Base-by-base conservation (phyloP, 64 coral and sea anemone species). In the Porites lutea region DNA sequence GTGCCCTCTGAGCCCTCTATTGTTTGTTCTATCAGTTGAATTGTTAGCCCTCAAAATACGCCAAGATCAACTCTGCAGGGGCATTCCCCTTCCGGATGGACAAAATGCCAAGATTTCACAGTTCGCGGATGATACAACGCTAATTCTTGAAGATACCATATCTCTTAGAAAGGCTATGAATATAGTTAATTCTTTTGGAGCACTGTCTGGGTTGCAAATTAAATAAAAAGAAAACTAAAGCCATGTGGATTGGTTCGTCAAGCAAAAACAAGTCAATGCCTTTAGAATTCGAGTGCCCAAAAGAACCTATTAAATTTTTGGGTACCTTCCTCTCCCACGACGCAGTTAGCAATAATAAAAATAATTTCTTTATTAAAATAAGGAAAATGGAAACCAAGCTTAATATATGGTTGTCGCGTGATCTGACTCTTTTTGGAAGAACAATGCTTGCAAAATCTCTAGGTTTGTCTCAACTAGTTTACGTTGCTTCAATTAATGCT, bases 1-100 rank as follows among this genome's bases (percentile, higher is more conserved):
- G 0, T 88, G 91, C 75, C 83, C 83, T 53, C 65, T 93, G 18
- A 74, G 77, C 4, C 77, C 77, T 15, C 54, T 88, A 6, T 21
- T 94, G 0, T 83, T 82, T 60, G 65, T 89, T 2, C 46, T 85
- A 50, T 47, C 22, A 5, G 54, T 61, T 19, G 78, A 94, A 49
- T 20, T 90, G 14, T 19, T 90, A 22, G 71, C 87, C 15, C 18
- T 23, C 12, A 89, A 76, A 47, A 61, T 89, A 74, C 20, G 74
- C 23, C 37, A 72, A 45, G 37, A 72, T 45, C 21, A 37, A 37
- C 6, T 9, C 11, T 72, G 70, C 70, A 22, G 13, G 27, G 70
- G 70, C 7, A 72, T 72, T 19, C 8, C 37, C 37, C 70, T 72
- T 27, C 70, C 70, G 11, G 14, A 45, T 45, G 70, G 16, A 13